Base-by-base conservation (phyloP, 2,113 vertebrate species). In the Crotalus viridis region DNA sequence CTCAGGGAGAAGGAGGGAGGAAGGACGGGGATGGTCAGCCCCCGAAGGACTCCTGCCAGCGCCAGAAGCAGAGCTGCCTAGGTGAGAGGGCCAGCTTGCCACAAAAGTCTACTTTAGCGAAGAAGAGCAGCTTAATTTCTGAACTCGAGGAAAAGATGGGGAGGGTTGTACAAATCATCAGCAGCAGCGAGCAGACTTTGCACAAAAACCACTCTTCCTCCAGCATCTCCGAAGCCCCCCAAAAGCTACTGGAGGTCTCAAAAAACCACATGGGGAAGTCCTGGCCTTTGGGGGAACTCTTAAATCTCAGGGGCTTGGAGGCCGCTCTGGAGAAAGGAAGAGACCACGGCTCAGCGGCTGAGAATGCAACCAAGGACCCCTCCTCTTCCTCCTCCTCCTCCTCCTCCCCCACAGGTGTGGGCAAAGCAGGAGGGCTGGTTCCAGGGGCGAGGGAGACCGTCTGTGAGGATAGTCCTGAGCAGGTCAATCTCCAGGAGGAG, bases 401-500 rank as follows among this genome's bases (percentile, higher is more conserved):
- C 46, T 96, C 95, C n/a, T 85, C 10, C 61, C 12, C 64, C n/a
- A 39, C 33, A 19, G 96, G 94, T 55, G 93, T 94, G 74, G 94
- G 93, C 89, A 97, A 96, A 91, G 95, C 95, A 55, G 96, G 97
- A 24, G 92, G 59, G 2, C 89, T 94, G 85, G 94, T 93, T 12
- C 13, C 94, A 24, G 97, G 96, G 94, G 95, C 90, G 87, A 95
- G 85, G 26, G 95, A 94, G 33, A 94, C 85, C 17, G 95, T 95
- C 89, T 94, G 89, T 12, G 96, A 97, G 92, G 95, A 96, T 92
- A 97, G 91, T 51, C 93, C 95, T 3, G 96, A 97, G 69, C 97
- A 98, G 89, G 94, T 94, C 51, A 98, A 98, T 89, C 97, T 98
- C 92, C 96, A 97, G 94, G 96, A 97, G 93, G 98, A 98, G 57